Conservation (phyloP, 2,113 vertebrate species). For the Argyrosomus japonicus region DNA sequence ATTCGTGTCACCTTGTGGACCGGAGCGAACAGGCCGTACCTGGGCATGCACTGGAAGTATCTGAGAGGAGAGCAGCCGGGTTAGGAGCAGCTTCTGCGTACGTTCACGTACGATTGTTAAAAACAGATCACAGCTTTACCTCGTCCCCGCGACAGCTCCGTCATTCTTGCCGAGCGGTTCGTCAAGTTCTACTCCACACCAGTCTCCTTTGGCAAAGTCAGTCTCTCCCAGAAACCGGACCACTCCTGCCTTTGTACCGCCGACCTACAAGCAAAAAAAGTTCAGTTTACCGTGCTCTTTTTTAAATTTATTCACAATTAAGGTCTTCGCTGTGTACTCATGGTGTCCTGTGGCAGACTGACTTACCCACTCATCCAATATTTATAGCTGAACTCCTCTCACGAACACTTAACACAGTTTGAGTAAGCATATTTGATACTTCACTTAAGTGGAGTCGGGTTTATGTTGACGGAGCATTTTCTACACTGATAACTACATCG, state of each 20-base stretch:
- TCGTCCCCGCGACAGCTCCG: conserved; percentile 95
- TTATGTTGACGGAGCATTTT: too few species aligned
- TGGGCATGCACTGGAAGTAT: conserved; percentile 96
- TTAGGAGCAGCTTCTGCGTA: too few species aligned
- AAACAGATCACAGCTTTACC: conserved; percentile 76
- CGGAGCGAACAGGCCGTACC: conserved; percentile 96
- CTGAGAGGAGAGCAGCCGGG: conserved; percentile 71
- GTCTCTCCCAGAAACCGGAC: conserved; percentile 97
- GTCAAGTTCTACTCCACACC: conserved; percentile 98
- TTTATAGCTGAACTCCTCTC: neutral
- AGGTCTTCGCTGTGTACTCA: neutral
- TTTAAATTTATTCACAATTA: neutral
- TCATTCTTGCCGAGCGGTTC: conserved; percentile 98
- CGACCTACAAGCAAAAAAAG: conserved; percentile 84
- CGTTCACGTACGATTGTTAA: neutral
- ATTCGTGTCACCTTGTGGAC: conserved; percentile 98
- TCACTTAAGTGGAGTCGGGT: too few species aligned
- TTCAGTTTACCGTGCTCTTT: too few species aligned
- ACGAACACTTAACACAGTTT: neutral
- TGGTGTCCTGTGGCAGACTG: neutral
- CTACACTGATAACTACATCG: too few species aligned
- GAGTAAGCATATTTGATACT: too few species aligned
- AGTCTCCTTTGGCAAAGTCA: conserved; percentile 97
- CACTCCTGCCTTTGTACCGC: conserved; percentile 95
- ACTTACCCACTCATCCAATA: neutral